Conservation (phyloP, 1,140 invertebrate species). For the Aphis craccivora region DNA sequence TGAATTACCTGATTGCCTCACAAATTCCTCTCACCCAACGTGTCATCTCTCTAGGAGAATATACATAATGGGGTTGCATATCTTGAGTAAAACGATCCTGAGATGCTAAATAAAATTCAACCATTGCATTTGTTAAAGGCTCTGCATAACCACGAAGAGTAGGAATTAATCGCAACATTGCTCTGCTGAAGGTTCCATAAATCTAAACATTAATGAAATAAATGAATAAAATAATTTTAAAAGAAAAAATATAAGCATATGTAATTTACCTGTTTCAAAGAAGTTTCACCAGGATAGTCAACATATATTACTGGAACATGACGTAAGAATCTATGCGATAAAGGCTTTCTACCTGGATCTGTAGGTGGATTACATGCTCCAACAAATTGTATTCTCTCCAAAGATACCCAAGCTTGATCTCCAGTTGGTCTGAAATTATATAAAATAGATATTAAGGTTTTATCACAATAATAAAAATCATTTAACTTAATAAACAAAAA, state of each 20-base stretch:
- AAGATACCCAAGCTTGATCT: slow-evolving; percentile 95
- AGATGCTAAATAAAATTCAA: slow-evolving; percentile 95
- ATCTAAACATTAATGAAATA: slow-evolving; percentile 70
- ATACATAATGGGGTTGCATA: slow-evolving; percentile 99
- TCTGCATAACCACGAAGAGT: slow-evolving; percentile 91
- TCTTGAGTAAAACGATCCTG: slow-evolving; percentile 99
- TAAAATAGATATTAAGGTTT: slow-evolving; percentile 61
- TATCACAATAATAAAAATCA: background rate
- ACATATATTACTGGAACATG: slow-evolving; percentile 99
- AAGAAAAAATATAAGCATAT: background rate
- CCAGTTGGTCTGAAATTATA: slow-evolving; percentile 66
- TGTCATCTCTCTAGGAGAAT: slow-evolving; percentile 99
- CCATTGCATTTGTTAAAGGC: slow-evolving; percentile 98
- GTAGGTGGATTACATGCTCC: slow-evolving; percentile 99
- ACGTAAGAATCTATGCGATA: slow-evolving; percentile 90
- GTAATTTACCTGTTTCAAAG: slow-evolving; percentile 85
- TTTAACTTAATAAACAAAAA: background rate
- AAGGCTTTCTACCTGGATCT: slow-evolving; percentile 97
- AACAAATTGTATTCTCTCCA: slow-evolving; percentile 99
- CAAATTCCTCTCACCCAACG: slow-evolving; percentile 99
- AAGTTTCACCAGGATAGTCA: slow-evolving; percentile 98
- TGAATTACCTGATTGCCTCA: slow-evolving; percentile 84
- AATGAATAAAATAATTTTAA: slow-evolving; percentile 34
- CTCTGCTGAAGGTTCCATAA: slow-evolving; percentile 97
- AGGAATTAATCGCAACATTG: slow-evolving; percentile 94